Evolutionary conservation across 2,888 invertebrate genomes (phyloP).

Genomic region (Caenorhabditis sulstoni): DNA sequence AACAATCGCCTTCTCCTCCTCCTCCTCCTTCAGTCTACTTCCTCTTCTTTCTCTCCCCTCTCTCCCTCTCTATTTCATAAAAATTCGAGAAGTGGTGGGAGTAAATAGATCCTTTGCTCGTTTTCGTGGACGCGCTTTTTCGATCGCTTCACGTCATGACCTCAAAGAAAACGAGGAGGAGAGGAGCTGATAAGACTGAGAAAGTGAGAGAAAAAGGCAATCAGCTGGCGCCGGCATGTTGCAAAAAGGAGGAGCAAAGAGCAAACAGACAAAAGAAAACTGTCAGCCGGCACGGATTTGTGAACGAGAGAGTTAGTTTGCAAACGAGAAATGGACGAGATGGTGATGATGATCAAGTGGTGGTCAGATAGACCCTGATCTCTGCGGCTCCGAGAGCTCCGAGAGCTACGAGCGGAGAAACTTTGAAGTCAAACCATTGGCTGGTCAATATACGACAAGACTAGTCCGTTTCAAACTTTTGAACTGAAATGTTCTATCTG

Average conservation of each 20-base stretch:
- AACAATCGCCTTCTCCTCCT: conserved; percentile 29
- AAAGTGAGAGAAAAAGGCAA: background rate
- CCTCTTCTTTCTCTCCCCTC: conserved; percentile 6
- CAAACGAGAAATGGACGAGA: too few relatives aligned
- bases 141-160: conserved; percentile 44
- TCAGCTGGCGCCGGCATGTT: conserved; percentile 37
- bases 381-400: background rate
- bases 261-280: conserved; percentile 6
- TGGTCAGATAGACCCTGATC: conserved; percentile 7
- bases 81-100: conserved; percentile 24
- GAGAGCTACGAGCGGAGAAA: background rate
- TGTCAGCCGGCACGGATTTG: too few relatives aligned
- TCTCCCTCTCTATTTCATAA: background rate
- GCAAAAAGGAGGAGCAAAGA: conserved; percentile 9
- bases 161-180: conserved; percentile 22
- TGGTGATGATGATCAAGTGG: conserved; percentile 20
- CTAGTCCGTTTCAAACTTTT: too few relatives aligned
- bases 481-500: too few relatives aligned
- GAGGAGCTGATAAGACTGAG: conserved; percentile 26
- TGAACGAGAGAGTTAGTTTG: background rate
- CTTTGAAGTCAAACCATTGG: too few relatives aligned
- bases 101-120: conserved; percentile 37
- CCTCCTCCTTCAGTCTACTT: background rate
- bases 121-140: conserved; percentile 10
- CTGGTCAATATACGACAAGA: too few relatives aligned